phyloP scores from a whole-genome alignment of 1,140 invertebrate species.

The Brachionus plicatilis region DNA sequence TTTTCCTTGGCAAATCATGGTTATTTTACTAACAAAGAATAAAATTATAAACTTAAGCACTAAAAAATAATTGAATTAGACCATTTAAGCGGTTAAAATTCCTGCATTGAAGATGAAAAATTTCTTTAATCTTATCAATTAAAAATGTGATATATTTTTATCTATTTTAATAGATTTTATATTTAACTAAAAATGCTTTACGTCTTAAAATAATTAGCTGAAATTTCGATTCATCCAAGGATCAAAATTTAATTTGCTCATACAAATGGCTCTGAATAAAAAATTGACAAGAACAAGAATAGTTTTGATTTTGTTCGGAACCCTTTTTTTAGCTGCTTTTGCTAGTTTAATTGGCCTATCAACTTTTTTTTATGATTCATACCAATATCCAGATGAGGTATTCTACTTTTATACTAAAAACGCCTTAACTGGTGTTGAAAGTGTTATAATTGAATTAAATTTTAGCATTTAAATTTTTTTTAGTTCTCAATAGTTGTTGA shows the following conservation, averaged over 20 bases:
- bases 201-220: neutral
- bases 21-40: neutral
- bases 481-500: constrained; percentile 38
- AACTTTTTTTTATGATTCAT: neutral
- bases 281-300: neutral
- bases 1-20: too few relatives aligned
- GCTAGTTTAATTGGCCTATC: neutral
- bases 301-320: neutral
- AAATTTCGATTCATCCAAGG: neutral
- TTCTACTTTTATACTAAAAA: neutral
- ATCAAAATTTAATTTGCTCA: neutral
- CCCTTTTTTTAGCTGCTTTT: neutral
- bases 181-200: neutral
- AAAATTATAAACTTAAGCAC: neutral
- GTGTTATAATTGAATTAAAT: too few relatives aligned
- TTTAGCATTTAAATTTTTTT: neutral
- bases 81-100: neutral
- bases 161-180: neutral
- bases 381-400: constrained; percentile 3
- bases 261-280: neutral
- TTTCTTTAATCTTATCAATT: neutral
- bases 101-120: neutral
- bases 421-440: too few relatives aligned
- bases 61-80: neutral
- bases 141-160: neutral